These are phyloP conservation scores for Chiroxiphia lanceolata DNA, from an alignment of 2,797 vertebrate species.

Conservation along the genomic window DNA sequence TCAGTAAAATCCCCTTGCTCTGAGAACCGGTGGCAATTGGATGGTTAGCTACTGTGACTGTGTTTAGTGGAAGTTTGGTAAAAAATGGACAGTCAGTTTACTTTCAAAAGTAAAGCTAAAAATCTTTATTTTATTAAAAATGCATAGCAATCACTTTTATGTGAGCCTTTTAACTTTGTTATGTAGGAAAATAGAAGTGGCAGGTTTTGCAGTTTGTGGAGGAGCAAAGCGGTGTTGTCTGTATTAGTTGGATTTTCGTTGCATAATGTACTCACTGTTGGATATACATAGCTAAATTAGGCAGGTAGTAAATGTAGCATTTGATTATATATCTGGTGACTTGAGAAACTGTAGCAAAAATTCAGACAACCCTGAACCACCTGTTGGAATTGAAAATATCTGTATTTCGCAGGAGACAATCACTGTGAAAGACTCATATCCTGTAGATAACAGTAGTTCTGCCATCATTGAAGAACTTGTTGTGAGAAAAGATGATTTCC, in stretches of 20 bases:
- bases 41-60: background rate
- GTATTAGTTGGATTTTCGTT: background rate
- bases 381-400: background rate
- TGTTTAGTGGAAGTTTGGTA: background rate
- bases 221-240: background rate
- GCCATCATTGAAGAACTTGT: background rate
- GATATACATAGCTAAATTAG: background rate
- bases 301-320: background rate
- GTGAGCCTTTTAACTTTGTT: background rate
- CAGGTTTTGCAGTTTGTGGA: background rate
- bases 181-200: background rate
- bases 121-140: background rate
- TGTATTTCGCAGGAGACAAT: background rate
- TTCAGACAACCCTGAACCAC: background rate
- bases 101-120: background rate
- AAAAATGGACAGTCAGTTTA: background rate
- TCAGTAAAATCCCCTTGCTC: background rate
- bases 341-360: background rate
- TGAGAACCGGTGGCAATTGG: background rate
- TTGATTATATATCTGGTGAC: background rate
- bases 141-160: background rate
- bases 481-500: background rate
- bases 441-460: background rate
- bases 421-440: background rate
- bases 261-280: rapidly evolving